These are phyloP conservation scores for Nycticorax nycticorax DNA, from an alignment of 2,113 vertebrate species.

Conservation along the genomic window DNA sequence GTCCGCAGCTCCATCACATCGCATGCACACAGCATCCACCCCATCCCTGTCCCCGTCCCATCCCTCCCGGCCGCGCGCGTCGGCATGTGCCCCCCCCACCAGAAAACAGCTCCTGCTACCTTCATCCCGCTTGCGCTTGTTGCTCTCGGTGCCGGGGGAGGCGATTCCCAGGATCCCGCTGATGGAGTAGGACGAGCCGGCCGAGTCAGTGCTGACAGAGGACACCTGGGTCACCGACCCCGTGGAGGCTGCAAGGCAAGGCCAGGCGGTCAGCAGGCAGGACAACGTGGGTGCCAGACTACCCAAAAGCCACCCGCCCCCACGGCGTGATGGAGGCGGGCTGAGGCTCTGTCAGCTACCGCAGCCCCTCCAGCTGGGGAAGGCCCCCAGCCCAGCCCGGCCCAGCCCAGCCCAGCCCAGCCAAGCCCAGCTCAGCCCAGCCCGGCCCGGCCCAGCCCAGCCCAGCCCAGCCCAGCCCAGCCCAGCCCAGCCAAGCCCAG, in stretches of 20 bases:
- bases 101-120: constrained; percentile 72
- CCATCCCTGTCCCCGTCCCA: fast-evolving
- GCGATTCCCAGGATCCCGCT: constrained; percentile 96
- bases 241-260: constrained; percentile 82
- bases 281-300: fast-evolving
- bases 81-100: fast-evolving
- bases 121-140: constrained; percentile 97
- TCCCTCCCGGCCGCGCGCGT: fast-evolving
- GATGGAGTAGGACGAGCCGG: constrained; percentile 97
- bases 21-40: fast-evolving
- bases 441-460: too few species aligned
- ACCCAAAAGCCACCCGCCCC: too few species aligned
- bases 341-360: not conserved
- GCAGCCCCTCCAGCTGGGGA: fast-evolving
- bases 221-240: constrained; percentile 94
- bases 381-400: not conserved
- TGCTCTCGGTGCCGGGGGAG: constrained; percentile 87
- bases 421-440: not conserved
- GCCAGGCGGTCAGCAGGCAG: not conserved
- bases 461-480: too few species aligned
- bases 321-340: fast-evolving
- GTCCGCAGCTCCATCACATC: fast-evolving
- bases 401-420: not conserved
- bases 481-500: too few species aligned
- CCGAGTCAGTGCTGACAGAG: constrained; percentile 90